Evolutionary conservation across 2,888 invertebrate species (phyloP), one percentile per base, ranked within the genome.

Genomic region (Tenthredo notha): DNA sequence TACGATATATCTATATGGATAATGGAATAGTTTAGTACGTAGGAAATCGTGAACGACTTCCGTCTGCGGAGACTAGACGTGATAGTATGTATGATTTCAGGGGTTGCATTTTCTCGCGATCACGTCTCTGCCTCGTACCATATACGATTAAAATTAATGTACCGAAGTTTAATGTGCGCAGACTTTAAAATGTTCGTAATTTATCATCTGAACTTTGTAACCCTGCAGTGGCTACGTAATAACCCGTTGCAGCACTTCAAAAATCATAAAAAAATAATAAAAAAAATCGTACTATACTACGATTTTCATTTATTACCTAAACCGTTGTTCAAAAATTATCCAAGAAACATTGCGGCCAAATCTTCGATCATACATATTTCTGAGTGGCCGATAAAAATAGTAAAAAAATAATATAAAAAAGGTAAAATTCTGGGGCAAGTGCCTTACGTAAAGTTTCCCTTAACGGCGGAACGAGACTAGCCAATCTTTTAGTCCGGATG

Each of bases 401-500:
- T n/a, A 0, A 25, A 15, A 75, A 74, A 47, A 75, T 33, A 9
- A 21, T 3, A 75, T 0, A 15, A 7, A 6, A 25, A 50, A 47
- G 5, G 9, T 47, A 4, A 75, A 10, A 25, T 5, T 5, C 25
- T 21, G 15, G 15, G 75, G 15, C 12, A 43, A 21, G n/a, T 12
- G 43, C 75, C 25, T 40, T 21, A 47, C 43, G 75, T 75, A 47
- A 43, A 75, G 2, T 75, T 75, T 29, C 21, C n/a, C 21, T 25
- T 15, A 75, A 75, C 75, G 29, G 37, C 75, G 21, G 1, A 47
- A 75, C 15, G 40, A 75, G 43, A 72, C 37, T n/a, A 72, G 72
- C 75, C 75, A 75, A 75, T 75, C 75, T 75, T 75, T 75, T 75
- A 75, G 75, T 25, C 40, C 10, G 4, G 15, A 47, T 25, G 40